phyloP scores from a whole-genome alignment of 1,140 invertebrate species.

The Dinothrombium tinctorium region DNA sequence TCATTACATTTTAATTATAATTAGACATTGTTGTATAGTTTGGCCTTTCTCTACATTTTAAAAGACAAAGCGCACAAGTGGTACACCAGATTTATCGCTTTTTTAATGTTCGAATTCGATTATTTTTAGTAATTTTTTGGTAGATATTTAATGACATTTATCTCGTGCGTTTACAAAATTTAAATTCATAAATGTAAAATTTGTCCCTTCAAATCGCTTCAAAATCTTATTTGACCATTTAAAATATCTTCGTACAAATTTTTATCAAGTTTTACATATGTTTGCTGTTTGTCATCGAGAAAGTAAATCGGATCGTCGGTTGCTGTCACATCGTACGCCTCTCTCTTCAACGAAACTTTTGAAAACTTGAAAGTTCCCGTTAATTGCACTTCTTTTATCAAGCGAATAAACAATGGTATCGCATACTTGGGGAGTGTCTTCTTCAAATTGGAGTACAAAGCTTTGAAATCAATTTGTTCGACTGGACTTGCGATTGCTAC shows the following conservation, averaged over 20 bases:
- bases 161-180: too few relatives aligned
- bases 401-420: slow-evolving; percentile 58
- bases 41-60: too few relatives aligned
- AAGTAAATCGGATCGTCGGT: slow-evolving; percentile 9
- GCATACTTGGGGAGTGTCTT: slow-evolving; percentile 53
- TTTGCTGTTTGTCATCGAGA: slow-evolving; percentile 5
- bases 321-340: slow-evolving; percentile 44
- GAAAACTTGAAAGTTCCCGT: slow-evolving; percentile 89
- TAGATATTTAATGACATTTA: too few relatives aligned
- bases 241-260: slow-evolving; percentile 6
- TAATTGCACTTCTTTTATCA: slow-evolving; percentile 54
- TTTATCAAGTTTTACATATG: slow-evolving; percentile 7
- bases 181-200: too few relatives aligned
- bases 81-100: too few relatives aligned
- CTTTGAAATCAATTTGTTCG: slow-evolving; percentile 33
- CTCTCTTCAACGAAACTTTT: slow-evolving; percentile 67
- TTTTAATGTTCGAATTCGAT: too few relatives aligned
- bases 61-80: too few relatives aligned
- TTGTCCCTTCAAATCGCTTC: too few relatives aligned
- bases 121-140: too few relatives aligned
- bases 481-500: slow-evolving; percentile 46
- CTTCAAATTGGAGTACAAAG: slow-evolving; percentile 19
- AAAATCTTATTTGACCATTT: slow-evolving; percentile 5
- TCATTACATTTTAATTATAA: too few relatives aligned
- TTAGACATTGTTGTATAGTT: too few relatives aligned